phyloP scores from a whole-genome alignment of 2,113 vertebrate genomes.

The Ornithorhynchus anatinus region DNA sequence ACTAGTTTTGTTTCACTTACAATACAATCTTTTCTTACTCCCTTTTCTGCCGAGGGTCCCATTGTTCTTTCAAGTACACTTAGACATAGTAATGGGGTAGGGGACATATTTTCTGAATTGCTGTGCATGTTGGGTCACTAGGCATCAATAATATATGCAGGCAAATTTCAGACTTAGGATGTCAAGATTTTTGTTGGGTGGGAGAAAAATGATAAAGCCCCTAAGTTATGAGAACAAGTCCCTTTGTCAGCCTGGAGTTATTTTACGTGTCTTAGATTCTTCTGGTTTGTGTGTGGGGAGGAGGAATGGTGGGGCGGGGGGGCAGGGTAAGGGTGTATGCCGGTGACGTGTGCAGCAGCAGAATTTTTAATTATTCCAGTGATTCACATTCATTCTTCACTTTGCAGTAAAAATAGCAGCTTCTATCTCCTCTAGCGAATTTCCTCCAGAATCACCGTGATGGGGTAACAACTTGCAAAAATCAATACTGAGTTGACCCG shows the following conservation, averaged over 20 bases:
- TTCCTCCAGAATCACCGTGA: background rate
- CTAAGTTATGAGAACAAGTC: constrained; percentile 7
- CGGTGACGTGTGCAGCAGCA: background rate
- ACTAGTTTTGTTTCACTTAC: constrained; percentile 17
- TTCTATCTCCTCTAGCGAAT: background rate
- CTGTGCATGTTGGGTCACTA: background rate
- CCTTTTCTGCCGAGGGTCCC: background rate
- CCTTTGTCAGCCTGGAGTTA: constrained; percentile 23
- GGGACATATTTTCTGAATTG: background rate
- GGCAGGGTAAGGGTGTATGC: too few relatives aligned
- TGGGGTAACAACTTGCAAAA: background rate
- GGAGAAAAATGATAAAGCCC: constrained; percentile 15
- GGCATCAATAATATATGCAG: background rate
- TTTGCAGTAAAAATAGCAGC: background rate
- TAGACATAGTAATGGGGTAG: background rate
- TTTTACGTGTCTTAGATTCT: constrained; percentile 14
- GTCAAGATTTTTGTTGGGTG: constrained; percentile 13
- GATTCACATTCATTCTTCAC: background rate
- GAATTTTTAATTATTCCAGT: background rate
- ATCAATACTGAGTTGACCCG: background rate
- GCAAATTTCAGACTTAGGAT: constrained; percentile 10
- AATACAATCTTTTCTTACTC: background rate
- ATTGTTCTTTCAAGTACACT: background rate
- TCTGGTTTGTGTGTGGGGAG: constrained; percentile 5
- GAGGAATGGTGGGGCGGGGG: too few relatives aligned